Evolutionary conservation across 2,113 vertebrate genomes (phyloP), one percentile per base, ranked within the genome.

Genomic region (Oxygymnocypris stewartii): DNA sequence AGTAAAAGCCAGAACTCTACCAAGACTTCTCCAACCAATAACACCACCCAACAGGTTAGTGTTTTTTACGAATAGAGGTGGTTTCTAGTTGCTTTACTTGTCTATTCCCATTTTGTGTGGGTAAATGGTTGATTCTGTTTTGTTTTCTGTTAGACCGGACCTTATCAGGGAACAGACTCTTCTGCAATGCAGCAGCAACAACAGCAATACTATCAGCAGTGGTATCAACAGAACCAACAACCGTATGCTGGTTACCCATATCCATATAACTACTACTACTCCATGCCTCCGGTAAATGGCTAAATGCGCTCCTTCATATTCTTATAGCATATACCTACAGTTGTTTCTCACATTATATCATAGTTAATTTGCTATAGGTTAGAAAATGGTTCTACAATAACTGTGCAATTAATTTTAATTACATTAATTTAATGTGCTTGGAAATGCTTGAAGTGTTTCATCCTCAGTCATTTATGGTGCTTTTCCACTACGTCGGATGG

Each of bases 211-310:
- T 95, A 96, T 87, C 96, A 94, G 80, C 94, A 95, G 0, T 96
- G 96, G 92, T 97, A 98, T 90, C 96, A 96, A 89, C 97, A 97
- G 92, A 96, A 95, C 93, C 97, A 96, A 89, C 96, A 96, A 85
- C 96, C 93, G 84, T 95, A 97, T 75, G 94, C 96, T 91, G 96
- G 91, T 79, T 98, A 97, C 10, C 61, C 94, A 20, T 98, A 97
- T 35, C 94, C 95, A 0, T 97, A 97, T 88, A 86, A 84, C 84
- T 87, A 87, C 69, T 89, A 89, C 84, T 89, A 89, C 47, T 44
- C 84, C 7, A 71, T 89, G 75, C 74, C 88, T 40, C 86, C 75
- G 84, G 88, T 89, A 87, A 87, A 31, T 28, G 16, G 49, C 13
- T 14, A 49, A 20, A 74, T n/a, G 9, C 13, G 51, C 20, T 65